Evolutionary conservation across 2,888 invertebrate genomes (phyloP), one percentile per base, ranked within the genome.

Genomic region (Drosophila borealis): DNA sequence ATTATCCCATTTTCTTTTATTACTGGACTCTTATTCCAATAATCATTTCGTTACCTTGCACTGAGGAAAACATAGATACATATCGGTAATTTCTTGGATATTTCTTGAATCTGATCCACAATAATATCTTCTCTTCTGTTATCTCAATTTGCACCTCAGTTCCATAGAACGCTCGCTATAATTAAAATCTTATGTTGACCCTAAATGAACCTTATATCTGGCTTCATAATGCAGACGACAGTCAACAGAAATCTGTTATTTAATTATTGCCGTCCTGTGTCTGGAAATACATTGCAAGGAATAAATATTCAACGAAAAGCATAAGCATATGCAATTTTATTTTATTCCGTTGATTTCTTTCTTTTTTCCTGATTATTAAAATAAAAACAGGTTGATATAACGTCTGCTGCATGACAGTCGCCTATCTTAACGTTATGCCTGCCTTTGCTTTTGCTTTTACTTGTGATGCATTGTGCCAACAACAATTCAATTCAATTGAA

Each of bases 401-500:
- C 44, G 63, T 33, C 50, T 37, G 55, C 4, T 21, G 48, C 19
- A 21, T 39, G 64, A 37, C 62, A 34, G 33, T 11, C 48, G 13
- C 17, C 42, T 54, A 59, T 66, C 73, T 77, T 78, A 45, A 53
- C 60, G 46, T 29, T 29, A 29, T 29, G 29, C 8, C 29, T 2
- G 29, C 8, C 29, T 29, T 29, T 60, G 55, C 44, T 39, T 61
- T 63, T 65, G 56, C 49, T 46, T 64, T 61, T 67, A 67, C 73
- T 50, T 69, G 71, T 80, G 79, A 80, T 80, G 83, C 73, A 84
- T 84, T 84, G 85, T 78, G 74, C 66, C 83, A 82, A 83, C 73
- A 77, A 73, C 74, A 71, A 80, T 79, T 80, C 75, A 79, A 83
- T 88, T 79, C 81, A 83, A 83, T 85, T 85, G 86, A 88, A 85